Evolutionary conservation across 1,140 invertebrate species (phyloP), one percentile per base, ranked within the genome.

Genomic region (Hypothenemus hampei): DNA sequence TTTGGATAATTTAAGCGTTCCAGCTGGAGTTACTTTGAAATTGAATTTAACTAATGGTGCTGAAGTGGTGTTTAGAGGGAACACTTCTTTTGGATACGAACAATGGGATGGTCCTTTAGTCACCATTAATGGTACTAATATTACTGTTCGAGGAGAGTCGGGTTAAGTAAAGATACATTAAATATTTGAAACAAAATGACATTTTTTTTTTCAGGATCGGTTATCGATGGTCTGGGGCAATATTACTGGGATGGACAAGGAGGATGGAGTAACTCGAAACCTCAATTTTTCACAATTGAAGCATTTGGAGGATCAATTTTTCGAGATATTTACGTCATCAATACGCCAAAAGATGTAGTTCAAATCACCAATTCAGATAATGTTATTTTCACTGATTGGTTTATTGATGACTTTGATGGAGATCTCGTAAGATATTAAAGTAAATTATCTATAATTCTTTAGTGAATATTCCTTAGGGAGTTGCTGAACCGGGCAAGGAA

Each of bases 381-480:
- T 23, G 39, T 60, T 1, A 22, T 37, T 13, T 55, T 56, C 20
- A 46, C 37, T 16, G 39, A 44, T 19, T 51, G 52, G 58, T 26
- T 36, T 15, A 60, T 56, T 21, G 52, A 60, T 47, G 40, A 55
- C 21, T 56, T 36, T 10, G 31, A 20, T 46, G 58, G 52, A 20
- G 52, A 60, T 50, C 33, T 44, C 39, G 52, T 55, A 47, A 47
- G n/a, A n/a, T n/a, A n/a, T n/a, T n/a, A n/a, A n/a, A n/a, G 41
- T 47, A 21, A 39, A 8, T 21, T 37, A n/a, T 10, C 11, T 33
- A 37, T 39, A 39, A 11, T 19, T 47, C 15, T 35, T n/a, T 35
- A 18, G 33, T 31, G 33, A 23, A 11, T 47, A 31, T 39, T 49
- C 18, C 10, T 31, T 15, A 55, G 52, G 44, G 43, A 13, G 35